A percentile compares a stretch with the other conserved stretches of the same genome.
Conservation (phyloP, 1,140 invertebrate species). For the Polypedilum vanderplanki region DNA sequence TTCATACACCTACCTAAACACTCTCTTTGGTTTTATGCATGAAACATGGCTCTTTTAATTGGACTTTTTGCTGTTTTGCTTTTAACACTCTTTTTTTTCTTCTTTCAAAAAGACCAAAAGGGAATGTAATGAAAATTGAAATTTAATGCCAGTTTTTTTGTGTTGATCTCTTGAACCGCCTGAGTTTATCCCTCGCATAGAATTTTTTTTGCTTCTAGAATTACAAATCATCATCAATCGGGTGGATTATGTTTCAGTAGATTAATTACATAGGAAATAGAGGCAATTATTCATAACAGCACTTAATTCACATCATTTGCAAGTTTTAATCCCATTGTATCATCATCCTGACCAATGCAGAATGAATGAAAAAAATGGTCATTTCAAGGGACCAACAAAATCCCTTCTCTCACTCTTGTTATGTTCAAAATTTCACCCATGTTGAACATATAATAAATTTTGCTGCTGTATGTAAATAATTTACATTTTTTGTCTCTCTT, state of each 20-base stretch:
- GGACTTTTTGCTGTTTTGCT: too few species aligned
- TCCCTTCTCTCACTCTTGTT: neutral
- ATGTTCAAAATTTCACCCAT: too few species aligned
- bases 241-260: constrained; percentile 26
- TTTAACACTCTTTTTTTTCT: too few species aligned
- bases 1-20: neutral
- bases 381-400: neutral
- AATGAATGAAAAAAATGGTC: neutral
- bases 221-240: constrained; percentile 4
- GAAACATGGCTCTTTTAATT: neutral
- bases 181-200: neutral
- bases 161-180: constrained; percentile 14
- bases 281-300: neutral
- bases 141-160: constrained; percentile 22
- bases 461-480: neutral
- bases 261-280: constrained; percentile 28
- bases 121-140: constrained; percentile 25
- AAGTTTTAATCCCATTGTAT: constrained; percentile 20
- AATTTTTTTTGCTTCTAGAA: neutral
- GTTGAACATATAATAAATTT: too few species aligned
- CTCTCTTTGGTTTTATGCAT: neutral
- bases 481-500: neutral
- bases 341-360: neutral
- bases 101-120: neutral
- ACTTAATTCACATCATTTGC: constrained; percentile 23